Conservation (phyloP, 2,113 vertebrate species). For the Daboia siamensis region DNA sequence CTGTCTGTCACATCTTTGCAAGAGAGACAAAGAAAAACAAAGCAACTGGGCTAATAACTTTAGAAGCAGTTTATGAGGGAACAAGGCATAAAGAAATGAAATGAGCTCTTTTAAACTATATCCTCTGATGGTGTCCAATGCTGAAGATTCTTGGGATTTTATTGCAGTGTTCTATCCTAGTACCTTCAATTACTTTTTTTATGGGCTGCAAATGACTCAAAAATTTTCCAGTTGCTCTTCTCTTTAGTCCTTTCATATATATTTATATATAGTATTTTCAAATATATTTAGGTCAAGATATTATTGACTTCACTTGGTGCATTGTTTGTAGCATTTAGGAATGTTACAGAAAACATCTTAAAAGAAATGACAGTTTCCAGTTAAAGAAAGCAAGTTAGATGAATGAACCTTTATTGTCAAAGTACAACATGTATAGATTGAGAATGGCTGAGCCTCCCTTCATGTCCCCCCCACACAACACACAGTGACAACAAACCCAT, state of each 20-base stretch:
- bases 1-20: background rate
- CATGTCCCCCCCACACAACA: too few relatives aligned
- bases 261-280: background rate
- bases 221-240: background rate
- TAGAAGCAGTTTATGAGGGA: background rate
- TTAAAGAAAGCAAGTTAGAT: background rate
- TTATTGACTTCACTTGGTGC: background rate
- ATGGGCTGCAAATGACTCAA: background rate
- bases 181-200: background rate
- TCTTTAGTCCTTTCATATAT: background rate
- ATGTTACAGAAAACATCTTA: background rate
- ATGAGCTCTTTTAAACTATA: background rate
- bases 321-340: background rate
- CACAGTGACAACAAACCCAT: too few relatives aligned
- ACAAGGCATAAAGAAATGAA: background rate
- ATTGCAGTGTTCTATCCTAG: background rate
- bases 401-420: too few relatives aligned
- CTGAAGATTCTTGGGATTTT: background rate
- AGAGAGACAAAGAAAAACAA: background rate
- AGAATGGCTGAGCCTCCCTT: too few relatives aligned
- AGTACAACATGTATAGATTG: too few relatives aligned
- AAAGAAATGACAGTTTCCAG: background rate
- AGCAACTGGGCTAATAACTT: background rate
- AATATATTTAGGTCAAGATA: background rate
- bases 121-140: background rate